A percentile compares a stretch with the other conserved stretches of the same genome.
phyloP scores from a whole-genome alignment of 2,113 vertebrate species.

The Setophaga coronata region DNA sequence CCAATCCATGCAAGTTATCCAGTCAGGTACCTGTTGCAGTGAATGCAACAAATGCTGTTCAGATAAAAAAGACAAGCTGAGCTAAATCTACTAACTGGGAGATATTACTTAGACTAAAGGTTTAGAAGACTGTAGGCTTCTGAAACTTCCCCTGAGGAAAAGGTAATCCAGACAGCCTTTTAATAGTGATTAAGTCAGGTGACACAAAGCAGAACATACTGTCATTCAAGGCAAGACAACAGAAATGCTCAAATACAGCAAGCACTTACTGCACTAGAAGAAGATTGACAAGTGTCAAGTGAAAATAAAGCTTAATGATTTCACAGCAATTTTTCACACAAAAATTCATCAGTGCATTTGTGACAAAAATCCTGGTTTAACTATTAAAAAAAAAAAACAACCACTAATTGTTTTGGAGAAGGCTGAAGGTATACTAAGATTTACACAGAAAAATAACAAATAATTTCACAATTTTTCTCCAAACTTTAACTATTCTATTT shows the following conservation, averaged over 20 bases:
- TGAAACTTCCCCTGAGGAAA: background rate
- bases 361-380: background rate
- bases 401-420: background rate
- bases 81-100: background rate
- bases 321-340: background rate
- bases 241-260: background rate
- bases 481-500: background rate
- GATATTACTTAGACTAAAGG: background rate
- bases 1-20: background rate
- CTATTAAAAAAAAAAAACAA: background rate
- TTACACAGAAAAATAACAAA: background rate
- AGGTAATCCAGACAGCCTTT: background rate
- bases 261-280: background rate
- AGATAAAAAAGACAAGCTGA: background rate
- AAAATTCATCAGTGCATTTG: background rate
- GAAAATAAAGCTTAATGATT: background rate
- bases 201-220: slow-evolving; percentile 23
- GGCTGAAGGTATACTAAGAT: background rate
- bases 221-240: background rate
- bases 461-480: background rate
- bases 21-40: background rate
- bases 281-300: background rate
- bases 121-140: background rate
- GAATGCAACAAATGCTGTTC: background rate
- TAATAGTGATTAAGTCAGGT: background rate